These are phyloP conservation scores for Darevskia nairensis DNA, from an alignment of 2,797 vertebrate genomes.

Conservation along the genomic window DNA sequence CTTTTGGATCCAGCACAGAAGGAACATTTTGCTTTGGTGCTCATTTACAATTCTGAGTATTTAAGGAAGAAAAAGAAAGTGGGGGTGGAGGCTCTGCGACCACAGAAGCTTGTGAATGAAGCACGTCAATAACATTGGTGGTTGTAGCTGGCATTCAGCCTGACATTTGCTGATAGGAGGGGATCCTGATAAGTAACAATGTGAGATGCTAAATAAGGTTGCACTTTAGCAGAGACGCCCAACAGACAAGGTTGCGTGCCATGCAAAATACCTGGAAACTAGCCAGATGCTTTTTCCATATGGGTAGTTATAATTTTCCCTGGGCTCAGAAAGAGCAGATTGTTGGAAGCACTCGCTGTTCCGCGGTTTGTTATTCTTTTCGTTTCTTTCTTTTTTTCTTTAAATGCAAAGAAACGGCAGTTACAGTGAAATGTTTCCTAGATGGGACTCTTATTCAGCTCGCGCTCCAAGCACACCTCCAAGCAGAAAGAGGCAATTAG, in stretches of 20 bases:
- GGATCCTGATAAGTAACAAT: neutral
- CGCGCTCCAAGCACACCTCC: slow-evolving; percentile 7
- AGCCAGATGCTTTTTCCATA: slow-evolving; percentile 65
- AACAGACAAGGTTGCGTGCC: slow-evolving; percentile 20
- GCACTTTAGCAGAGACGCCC: accelerated
- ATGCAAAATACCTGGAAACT: slow-evolving; percentile 62
- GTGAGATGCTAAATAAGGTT: accelerated
- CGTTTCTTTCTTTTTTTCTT: neutral
- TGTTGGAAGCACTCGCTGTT: slow-evolving; percentile 70
- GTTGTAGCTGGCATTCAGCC: accelerated
- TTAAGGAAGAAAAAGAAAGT: neutral
- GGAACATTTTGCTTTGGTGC: slow-evolving; percentile 1
- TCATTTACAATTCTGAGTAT: slow-evolving; percentile 12
- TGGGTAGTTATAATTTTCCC: slow-evolving; percentile 62
- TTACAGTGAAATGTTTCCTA: slow-evolving; percentile 50
- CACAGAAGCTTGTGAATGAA: slow-evolving; percentile 18
- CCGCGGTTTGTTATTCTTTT: slow-evolving; percentile 49
- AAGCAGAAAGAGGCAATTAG: slow-evolving; percentile 52
- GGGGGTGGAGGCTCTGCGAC: neutral
- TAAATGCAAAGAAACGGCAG: slow-evolving; percentile 43
- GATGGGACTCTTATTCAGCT: slow-evolving; percentile 25
- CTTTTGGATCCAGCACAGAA: neutral
- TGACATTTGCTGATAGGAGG: neutral
- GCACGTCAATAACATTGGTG: neutral
- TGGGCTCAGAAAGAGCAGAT: slow-evolving; percentile 61